Percentiles rank a stretch among this genome's conserved stretches.
Conservation (phyloP, 2,888 invertebrate species). For the Tipula confusa region DNA sequence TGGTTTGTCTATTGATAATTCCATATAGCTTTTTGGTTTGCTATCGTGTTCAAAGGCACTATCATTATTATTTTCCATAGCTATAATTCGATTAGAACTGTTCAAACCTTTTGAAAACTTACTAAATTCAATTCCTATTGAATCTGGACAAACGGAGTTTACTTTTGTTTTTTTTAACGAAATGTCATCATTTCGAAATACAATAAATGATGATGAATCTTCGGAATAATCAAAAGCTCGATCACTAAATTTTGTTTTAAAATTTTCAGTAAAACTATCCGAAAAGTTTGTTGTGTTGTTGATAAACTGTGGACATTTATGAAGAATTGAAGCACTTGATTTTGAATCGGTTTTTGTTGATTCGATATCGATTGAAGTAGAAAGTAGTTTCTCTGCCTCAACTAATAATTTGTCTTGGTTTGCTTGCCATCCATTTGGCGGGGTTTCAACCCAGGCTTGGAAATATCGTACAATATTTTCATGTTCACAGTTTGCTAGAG, state of each 20-base stretch:
- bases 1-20: slow-evolving; percentile 45
- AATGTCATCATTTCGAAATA: slow-evolving; percentile 43
- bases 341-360: slow-evolving; percentile 40
- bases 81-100: slow-evolving; percentile 28
- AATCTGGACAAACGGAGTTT: slow-evolving; percentile 42
- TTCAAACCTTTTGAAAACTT: slow-evolving; percentile 38
- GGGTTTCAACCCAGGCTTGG: slow-evolving; percentile 92
- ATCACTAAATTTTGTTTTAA: slow-evolving; percentile 41
- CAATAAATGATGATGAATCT: slow-evolving; percentile 42
- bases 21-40: slow-evolving; percentile 41
- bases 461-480: slow-evolving; percentile 93
- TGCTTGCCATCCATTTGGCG: slow-evolving; percentile 85
- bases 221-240: background rate
- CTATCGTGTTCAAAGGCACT: slow-evolving; percentile 34
- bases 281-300: slow-evolving; percentile 33
- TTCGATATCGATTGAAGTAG: slow-evolving; percentile 49
- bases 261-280: slow-evolving; percentile 34
- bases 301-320: background rate
- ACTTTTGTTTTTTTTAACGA: background rate
- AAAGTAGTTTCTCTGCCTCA: slow-evolving; percentile 41
- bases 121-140: slow-evolving; percentile 49
- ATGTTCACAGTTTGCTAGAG: slow-evolving; percentile 91
- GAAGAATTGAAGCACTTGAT: slow-evolving; percentile 36
- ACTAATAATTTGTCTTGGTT: slow-evolving; percentile 60
- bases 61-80: slow-evolving; percentile 20